A percentile compares a stretch with the other conserved stretches of the same genome.
phyloP scores from a whole-genome alignment of 2,113 vertebrate genomes.

The Otus sunia region DNA sequence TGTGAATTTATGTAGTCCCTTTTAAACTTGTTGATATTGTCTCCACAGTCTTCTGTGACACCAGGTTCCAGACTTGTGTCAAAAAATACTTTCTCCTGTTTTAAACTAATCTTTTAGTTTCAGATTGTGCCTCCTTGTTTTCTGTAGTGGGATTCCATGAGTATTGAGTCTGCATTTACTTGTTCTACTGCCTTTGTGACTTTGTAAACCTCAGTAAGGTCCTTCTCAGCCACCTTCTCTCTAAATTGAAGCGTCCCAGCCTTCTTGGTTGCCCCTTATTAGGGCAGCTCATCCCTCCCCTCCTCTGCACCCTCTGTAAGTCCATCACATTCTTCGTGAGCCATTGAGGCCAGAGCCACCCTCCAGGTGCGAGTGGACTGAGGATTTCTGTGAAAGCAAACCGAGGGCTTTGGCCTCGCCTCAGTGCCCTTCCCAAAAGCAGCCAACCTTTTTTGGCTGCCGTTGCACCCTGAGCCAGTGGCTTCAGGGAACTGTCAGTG shows the following conservation, averaged over 20 bases:
- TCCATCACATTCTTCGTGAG: not conserved
- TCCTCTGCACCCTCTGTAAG: not conserved
- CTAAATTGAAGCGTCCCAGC: not conserved
- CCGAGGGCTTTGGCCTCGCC: not conserved
- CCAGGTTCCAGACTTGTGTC: not conserved
- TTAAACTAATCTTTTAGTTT: not conserved
- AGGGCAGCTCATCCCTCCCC: not conserved
- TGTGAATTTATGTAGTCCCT: not conserved
- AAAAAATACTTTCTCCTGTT: not conserved
- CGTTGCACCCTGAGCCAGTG: not conserved
- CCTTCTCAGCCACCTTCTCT: not conserved
- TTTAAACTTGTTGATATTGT: not conserved
- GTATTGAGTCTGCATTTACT: not conserved
- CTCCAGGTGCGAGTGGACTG: not conserved
- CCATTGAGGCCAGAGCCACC: not conserved
- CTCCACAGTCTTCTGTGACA: not conserved
- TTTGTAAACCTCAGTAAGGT: not conserved
- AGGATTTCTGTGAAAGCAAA: not conserved
- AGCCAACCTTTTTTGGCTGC: not conserved
- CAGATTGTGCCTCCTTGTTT: not conserved
- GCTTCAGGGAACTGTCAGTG: not conserved
- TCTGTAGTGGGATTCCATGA: not conserved
- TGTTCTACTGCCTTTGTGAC: not conserved
- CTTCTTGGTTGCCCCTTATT: not conserved
- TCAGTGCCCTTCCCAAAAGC: not conserved